Conservation (phyloP, 1,140 invertebrate genomes). For the Lepidotrigona ventralis region DNA sequence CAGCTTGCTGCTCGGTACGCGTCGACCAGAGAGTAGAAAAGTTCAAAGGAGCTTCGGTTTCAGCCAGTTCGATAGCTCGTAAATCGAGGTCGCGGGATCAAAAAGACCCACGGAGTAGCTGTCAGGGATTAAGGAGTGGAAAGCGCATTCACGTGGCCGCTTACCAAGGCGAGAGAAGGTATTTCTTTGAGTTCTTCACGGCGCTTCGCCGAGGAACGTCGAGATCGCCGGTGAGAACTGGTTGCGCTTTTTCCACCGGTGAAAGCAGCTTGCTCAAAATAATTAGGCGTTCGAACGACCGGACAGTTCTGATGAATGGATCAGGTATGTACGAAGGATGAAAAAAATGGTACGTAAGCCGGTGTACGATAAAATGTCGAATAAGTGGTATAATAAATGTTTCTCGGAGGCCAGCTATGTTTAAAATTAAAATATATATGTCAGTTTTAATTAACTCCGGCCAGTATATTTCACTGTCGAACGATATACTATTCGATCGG, state of each 20-base stretch:
- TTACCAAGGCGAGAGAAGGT: conserved; percentile 24
- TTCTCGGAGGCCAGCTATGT: background rate
- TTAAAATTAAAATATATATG: background rate
- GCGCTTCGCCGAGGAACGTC: conserved; percentile 11
- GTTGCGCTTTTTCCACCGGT: conserved; percentile 14
- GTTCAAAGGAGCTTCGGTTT: conserved; percentile 40
- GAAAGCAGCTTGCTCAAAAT: conserved; percentile 19
- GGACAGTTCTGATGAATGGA: background rate
- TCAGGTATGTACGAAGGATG: background rate
- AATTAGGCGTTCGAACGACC: background rate
- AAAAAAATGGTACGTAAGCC: background rate
- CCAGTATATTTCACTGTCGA: background rate
- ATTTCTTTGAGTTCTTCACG: conserved; percentile 30
- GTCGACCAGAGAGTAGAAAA: background rate
- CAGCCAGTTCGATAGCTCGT: conserved; percentile 37
- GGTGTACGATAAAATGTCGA: background rate
- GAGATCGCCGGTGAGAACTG: conserved; percentile 7
- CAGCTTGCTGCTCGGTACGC: background rate
- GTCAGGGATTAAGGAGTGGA: conserved; percentile 42
- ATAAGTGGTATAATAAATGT: background rate
- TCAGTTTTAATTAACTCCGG: background rate
- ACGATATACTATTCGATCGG: background rate
- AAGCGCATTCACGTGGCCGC: conserved; percentile 34
- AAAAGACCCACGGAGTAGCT: conserved; percentile 40
- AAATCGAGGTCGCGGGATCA: conserved; percentile 45